Base-by-base conservation (phyloP, 2,888 invertebrate species). In the Tachina grossa region DNA sequence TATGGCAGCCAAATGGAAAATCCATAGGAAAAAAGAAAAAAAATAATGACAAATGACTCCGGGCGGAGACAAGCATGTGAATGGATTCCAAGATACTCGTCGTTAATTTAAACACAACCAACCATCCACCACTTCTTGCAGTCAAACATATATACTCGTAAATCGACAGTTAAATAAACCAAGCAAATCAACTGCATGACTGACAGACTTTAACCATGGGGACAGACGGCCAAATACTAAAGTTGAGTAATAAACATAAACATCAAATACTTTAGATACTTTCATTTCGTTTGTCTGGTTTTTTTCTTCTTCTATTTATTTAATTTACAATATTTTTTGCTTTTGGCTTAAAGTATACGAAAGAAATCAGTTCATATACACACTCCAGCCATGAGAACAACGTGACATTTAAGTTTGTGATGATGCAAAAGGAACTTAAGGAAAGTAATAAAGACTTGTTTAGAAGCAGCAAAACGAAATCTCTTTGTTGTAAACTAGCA, bases 391-490 rank as follows among this genome's bases (percentile, higher is more conserved):
- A 59, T 83, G 77, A 45, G 66, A 83, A 78, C 13, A 57, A 41
- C 83, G 31, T 83, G 74, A 72, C 74, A 83, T 83, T 83, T 83
- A 9, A 55, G 63, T 51, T 43, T 63, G 19, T 63, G 10, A 10
- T 51, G 14, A 19, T 72, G 9, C 61, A 43, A 43, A 51, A 11
- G 13, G 4, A 11, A 66, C 31, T 47, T 53, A 49, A 49, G 11
- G 5, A 11, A 59, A 43, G 6, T 11, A 0, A 59, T 51, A 66
- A 66, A 68, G 22, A 19, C 19, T 31, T 43, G 47, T 14, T 4
- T 22, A 22, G 8, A 51, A 59, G 39, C 45, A 69, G 13, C n/a
- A 39, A 47, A 47, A 59, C 22, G 31, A 31, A 31, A 31, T 63
- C 1, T 65, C 19, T 8, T 45, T 45, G 31, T 31, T 31, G 31